Conservation (phyloP, 2,797 vertebrate species). For the Sylvilagus floridanus region DNA sequence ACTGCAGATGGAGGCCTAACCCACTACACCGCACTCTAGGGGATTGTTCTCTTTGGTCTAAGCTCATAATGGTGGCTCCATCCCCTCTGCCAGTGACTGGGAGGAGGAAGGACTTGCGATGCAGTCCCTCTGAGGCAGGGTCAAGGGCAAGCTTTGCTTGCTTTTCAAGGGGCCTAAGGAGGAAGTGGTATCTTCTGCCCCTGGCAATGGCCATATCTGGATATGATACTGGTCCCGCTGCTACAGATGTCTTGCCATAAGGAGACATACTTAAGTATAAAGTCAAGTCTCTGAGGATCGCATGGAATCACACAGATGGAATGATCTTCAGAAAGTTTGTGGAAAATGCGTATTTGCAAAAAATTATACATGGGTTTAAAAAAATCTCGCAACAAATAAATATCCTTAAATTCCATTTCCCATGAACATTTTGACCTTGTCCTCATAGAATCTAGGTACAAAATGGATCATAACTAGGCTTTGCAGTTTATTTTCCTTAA, state of each 20-base stretch:
- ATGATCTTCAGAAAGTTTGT: no score
- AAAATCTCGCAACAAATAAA: no score
- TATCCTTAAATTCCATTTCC: no score
- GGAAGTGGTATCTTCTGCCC: background rate
- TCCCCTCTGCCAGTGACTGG: background rate
- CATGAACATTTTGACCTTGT: no score
- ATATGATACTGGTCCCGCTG: background rate
- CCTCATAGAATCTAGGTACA: background rate
- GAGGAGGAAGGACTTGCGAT: background rate
- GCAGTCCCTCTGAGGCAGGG: background rate
- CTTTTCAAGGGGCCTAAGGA: background rate
- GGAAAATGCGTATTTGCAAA: no score
- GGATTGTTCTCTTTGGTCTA: background rate
- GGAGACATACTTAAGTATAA: accelerated
- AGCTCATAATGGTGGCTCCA: background rate
- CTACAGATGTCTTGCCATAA: background rate
- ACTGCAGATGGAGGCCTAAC: no score
- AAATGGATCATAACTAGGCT: background rate
- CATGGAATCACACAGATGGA: background rate
- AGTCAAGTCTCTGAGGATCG: background rate
- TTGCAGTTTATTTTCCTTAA: background rate
- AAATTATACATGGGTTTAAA: background rate
- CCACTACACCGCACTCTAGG: background rate
- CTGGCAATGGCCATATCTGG: background rate
- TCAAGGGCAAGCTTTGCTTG: background rate